These are phyloP conservation scores for Characodon lateralis DNA, from an alignment of 2,797 vertebrate species.

Conservation along the genomic window DNA sequence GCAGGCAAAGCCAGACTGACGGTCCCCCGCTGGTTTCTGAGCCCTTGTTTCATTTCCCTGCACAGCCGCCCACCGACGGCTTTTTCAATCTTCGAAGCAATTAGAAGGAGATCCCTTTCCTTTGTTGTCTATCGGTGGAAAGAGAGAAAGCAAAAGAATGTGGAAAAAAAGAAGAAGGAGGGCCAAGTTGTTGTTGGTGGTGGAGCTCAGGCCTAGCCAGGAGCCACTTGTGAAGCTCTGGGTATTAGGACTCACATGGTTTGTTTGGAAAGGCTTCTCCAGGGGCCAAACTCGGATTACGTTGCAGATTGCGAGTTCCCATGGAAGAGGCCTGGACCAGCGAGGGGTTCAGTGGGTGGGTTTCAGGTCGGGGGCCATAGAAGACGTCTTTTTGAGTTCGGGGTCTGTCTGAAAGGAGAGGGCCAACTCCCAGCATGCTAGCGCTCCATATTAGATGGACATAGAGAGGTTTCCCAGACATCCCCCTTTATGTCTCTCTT, in stretches of 20 bases:
- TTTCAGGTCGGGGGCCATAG: slow-evolving; percentile 79
- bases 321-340: slow-evolving; percentile 75
- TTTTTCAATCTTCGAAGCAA: slow-evolving; percentile 77
- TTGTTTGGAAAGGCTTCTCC: slow-evolving; percentile 82
- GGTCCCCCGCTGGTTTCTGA: slow-evolving; percentile 77
- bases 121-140: slow-evolving; percentile 66
- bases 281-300: slow-evolving; percentile 82
- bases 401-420: slow-evolving; percentile 79
- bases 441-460: slow-evolving; percentile 78
- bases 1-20: slow-evolving; percentile 76
- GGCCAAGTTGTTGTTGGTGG: slow-evolving; percentile 66
- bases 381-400: slow-evolving; percentile 81
- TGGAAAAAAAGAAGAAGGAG: slow-evolving; percentile 63
- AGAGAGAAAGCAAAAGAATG: slow-evolving; percentile 64
- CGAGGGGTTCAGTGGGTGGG: slow-evolving; percentile 74
- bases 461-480: slow-evolving; percentile 78
- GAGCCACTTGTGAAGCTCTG: slow-evolving; percentile 77
- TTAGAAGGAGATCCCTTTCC: slow-evolving; percentile 78
- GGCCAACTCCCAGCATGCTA: slow-evolving; percentile 82
- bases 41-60: slow-evolving; percentile 70
- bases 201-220: slow-evolving; percentile 72
- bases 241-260: slow-evolving; percentile 79
- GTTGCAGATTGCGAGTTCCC: slow-evolving; percentile 83
- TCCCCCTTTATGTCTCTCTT: slow-evolving; percentile 70
- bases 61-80: slow-evolving; percentile 61